Evolutionary conservation across 2,113 vertebrate genomes (phyloP).

Genomic region (Dolichallabes microphthalmus): DNA sequence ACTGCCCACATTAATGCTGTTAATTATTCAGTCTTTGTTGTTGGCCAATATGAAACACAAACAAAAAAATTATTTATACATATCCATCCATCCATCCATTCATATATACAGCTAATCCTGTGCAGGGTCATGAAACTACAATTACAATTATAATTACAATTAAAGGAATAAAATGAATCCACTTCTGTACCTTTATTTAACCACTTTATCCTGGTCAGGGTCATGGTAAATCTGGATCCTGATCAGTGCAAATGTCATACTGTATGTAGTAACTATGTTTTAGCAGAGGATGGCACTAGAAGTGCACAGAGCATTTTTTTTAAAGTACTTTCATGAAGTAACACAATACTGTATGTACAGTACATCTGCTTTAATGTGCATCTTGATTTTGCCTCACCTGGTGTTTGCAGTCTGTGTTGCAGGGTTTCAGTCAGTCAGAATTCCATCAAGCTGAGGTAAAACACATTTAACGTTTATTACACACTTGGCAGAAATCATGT

Average conservation of each 20-base stretch:
- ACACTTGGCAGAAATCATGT: conserved; percentile 33
- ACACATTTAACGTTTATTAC: conserved; percentile 29
- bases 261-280: conserved; percentile 31
- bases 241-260: neutral
- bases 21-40: too few relatives aligned
- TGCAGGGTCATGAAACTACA: too few relatives aligned
- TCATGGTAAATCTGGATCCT: neutral
- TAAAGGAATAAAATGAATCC: neutral
- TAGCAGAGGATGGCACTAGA: conserved; percentile 45
- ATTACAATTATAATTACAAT: too few relatives aligned
- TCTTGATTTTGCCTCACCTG: neutral
- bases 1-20: too few relatives aligned
- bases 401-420: neutral
- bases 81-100: too few relatives aligned
- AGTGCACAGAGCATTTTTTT: conserved; percentile 6
- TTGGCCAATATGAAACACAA: too few relatives aligned
- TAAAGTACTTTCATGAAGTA: neutral
- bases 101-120: too few relatives aligned
- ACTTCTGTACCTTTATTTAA: neutral
- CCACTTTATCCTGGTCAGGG: neutral
- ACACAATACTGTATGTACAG: neutral
- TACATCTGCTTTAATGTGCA: neutral
- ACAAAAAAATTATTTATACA: too few relatives aligned
- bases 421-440: neutral
- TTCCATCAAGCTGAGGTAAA: neutral